phyloP scores from a whole-genome alignment of 1,140 invertebrate genomes.

The Thrips palmi region DNA sequence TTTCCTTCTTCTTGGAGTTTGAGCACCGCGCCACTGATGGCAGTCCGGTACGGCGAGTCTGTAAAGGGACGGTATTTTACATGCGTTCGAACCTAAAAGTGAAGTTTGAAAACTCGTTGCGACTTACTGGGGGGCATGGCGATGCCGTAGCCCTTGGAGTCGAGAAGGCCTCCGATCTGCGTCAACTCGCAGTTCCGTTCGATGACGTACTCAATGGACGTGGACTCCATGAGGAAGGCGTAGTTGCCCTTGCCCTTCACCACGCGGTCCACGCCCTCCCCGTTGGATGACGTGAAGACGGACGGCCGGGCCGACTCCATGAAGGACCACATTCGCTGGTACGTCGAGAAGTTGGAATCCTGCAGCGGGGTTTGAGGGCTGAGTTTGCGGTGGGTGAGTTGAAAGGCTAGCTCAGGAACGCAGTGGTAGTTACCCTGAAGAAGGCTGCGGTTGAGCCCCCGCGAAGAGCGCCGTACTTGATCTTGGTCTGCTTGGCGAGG shows the following conservation, averaged over 20 bases:
- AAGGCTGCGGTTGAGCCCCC: constrained; percentile 84
- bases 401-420: background rate
- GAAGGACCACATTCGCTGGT: constrained; percentile 82
- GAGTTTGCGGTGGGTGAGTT: background rate
- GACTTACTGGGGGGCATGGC: constrained; percentile 80
- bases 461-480: constrained; percentile 87
- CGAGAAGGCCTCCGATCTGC: constrained; percentile 74
- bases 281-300: constrained; percentile 69
- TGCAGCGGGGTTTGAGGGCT: constrained; percentile 23
- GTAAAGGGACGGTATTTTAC: constrained; percentile 19
- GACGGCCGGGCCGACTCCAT: constrained; percentile 73
- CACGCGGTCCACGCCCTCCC: constrained; percentile 70
- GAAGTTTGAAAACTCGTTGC: no score
- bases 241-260: constrained; percentile 69
- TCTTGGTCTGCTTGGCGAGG: constrained; percentile 87
- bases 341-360: constrained; percentile 83
- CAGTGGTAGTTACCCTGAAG: constrained; percentile 51
- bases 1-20: constrained; percentile 86
- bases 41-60: constrained; percentile 74
- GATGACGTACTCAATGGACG: constrained; percentile 79
- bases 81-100: no score
- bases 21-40: constrained; percentile 72
- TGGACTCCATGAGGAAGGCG: constrained; percentile 87
- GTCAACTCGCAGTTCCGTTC: constrained; percentile 80
- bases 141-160: constrained; percentile 85